Evolutionary conservation across 2,113 vertebrate species (phyloP).

Genomic region (Chinchilla lanigera): DNA sequence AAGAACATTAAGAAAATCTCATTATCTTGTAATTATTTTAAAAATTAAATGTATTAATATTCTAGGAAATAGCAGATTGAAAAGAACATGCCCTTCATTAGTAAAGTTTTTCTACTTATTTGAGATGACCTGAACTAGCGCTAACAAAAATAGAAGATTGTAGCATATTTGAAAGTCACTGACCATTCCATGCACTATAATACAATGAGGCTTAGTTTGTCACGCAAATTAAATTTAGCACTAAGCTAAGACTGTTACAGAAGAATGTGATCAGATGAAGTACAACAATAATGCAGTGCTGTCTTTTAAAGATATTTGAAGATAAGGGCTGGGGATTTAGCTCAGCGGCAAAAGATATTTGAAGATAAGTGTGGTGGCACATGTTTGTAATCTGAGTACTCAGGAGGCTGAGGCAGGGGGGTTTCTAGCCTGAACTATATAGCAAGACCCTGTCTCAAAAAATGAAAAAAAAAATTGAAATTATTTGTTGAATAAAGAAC

Average conservation of each 20-base stretch:
- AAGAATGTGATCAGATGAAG: neutral
- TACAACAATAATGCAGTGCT: neutral
- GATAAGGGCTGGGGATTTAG: too few relatives aligned
- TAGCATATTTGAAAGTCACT: neutral
- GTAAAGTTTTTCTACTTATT: neutral
- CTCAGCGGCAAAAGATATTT: too few relatives aligned
- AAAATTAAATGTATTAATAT: neutral
- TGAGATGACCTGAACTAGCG: neutral
- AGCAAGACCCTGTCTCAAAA: neutral
- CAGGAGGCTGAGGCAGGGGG: neutral
- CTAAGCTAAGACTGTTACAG: neutral
- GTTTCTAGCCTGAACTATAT: neutral
- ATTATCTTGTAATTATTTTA: neutral
- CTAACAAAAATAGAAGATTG: neutral
- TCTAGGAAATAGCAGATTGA: slow-evolving; percentile 18
- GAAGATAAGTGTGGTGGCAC: neutral
- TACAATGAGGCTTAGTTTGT: neutral
- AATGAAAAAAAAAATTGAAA: too few relatives aligned
- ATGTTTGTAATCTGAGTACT: neutral
- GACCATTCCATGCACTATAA: neutral
- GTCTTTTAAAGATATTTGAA: neutral
- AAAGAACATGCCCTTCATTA: neutral
- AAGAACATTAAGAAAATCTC: neutral
- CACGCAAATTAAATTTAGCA: neutral
- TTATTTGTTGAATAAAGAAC: neutral